Conservation (phyloP, 2,888 invertebrate genomes). For the Tetragnatha montana region DNA sequence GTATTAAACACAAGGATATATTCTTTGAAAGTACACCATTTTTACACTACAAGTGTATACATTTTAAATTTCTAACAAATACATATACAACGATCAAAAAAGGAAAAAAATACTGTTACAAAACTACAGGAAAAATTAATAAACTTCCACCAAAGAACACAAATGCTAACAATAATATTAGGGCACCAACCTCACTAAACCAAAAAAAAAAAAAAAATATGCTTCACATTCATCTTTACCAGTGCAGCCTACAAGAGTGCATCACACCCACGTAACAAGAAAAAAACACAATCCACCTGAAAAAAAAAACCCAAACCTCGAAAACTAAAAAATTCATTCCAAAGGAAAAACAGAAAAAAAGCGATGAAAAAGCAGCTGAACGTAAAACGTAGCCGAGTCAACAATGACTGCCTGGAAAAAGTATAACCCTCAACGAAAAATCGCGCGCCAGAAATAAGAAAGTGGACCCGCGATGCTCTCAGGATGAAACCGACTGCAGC, state of each 20-base stretch:
- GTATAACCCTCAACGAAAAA: neutral
- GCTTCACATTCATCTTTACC: neutral
- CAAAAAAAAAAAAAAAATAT: too few species aligned
- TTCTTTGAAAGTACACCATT: too few species aligned
- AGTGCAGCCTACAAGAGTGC: neutral
- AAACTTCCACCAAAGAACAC: too few species aligned
- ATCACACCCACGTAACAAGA: neutral
- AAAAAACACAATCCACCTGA: neutral
- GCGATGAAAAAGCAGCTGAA: neutral
- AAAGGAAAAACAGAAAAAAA: neutral
- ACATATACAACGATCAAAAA: too few species aligned
- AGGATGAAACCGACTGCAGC: slow-evolving; percentile 25
- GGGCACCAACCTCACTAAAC: too few species aligned
- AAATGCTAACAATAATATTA: too few species aligned
- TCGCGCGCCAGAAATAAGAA: neutral
- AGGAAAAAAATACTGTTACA: too few species aligned
- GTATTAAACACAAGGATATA: too few species aligned
- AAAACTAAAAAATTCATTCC: neutral
- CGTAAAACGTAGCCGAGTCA: neutral
- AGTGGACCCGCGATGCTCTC: slow-evolving; percentile 11
- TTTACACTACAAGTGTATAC: too few species aligned
- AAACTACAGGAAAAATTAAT: too few species aligned
- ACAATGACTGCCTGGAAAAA: neutral
- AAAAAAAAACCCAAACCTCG: neutral
- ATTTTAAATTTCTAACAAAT: too few species aligned